These are phyloP conservation scores for Nixonia krombeini DNA, from an alignment of 1,140 invertebrate genomes.

Conservation along the genomic window DNA sequence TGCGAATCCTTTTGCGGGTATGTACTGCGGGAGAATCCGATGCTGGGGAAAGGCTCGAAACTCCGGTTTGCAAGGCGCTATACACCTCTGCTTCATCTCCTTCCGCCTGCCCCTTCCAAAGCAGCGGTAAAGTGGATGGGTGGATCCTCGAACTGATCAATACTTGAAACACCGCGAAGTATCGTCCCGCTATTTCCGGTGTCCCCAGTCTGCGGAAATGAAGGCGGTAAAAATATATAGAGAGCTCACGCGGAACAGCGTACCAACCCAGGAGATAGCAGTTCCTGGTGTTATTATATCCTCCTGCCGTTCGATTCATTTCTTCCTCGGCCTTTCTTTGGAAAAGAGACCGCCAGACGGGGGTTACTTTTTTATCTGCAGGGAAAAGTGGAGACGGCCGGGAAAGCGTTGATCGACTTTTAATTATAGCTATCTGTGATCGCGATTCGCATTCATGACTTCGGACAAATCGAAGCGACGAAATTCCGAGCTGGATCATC, in stretches of 20 bases:
- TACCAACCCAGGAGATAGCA: slow-evolving; percentile 40
- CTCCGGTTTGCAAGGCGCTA: slow-evolving; percentile 25
- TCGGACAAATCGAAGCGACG: slow-evolving; percentile 14
- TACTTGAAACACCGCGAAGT: slow-evolving; percentile 71
- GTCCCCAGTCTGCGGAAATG: slow-evolving; percentile 66
- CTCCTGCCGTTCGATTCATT: slow-evolving; percentile 48
- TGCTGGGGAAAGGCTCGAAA: slow-evolving; percentile 14
- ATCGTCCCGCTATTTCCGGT: slow-evolving; percentile 70
- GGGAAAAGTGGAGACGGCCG: slow-evolving; percentile 5
- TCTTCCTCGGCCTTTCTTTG: slow-evolving; percentile 39
- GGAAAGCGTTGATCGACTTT: slow-evolving; percentile 59
- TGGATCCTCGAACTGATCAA: slow-evolving; percentile 67
- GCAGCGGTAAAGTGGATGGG: slow-evolving; percentile 40
- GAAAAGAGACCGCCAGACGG: slow-evolving; percentile 6
- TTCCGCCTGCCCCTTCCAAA: slow-evolving; percentile 9
- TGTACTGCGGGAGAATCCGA: background rate
- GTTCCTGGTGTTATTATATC: slow-evolving; percentile 47
- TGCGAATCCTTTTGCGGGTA: too few species aligned
- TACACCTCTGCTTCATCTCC: slow-evolving; percentile 35
- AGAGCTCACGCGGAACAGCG: slow-evolving; percentile 45
- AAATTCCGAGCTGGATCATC: slow-evolving; percentile 26
- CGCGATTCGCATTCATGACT: slow-evolving; percentile 24
- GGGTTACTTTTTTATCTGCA: slow-evolving; percentile 50
- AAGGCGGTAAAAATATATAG: slow-evolving; percentile 66
- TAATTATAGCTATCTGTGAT: slow-evolving; percentile 60